Conservation (phyloP, 1,140 invertebrate species). For the Caenorhabditis briggsae region DNA sequence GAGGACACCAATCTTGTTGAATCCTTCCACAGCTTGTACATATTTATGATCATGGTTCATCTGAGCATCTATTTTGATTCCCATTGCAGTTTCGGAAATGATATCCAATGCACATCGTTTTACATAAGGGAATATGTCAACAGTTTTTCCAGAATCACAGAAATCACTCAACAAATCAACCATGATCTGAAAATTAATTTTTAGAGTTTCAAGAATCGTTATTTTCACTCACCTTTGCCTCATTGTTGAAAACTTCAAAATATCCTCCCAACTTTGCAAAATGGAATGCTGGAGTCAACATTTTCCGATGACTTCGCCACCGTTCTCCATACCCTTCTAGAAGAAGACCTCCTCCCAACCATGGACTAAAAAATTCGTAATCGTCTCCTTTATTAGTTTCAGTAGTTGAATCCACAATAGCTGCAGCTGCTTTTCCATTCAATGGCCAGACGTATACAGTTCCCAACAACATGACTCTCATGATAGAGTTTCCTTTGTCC, state of each 20-base stretch:
- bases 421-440: slow-evolving; percentile 29
- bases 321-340: slow-evolving; percentile 80
- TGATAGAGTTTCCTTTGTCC: not conserved
- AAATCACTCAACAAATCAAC: slow-evolving; percentile 82
- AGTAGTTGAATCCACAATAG: slow-evolving; percentile 5
- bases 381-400: slow-evolving; percentile 66
- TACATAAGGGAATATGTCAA: slow-evolving; percentile 85
- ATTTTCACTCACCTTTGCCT: slow-evolving; percentile 80
- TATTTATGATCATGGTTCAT: slow-evolving; percentile 83
- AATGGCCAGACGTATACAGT: slow-evolving; percentile 16
- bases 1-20: slow-evolving; percentile 86
- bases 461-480: slow-evolving; percentile 20
- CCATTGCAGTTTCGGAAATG: slow-evolving; percentile 85
- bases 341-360: slow-evolving; percentile 63
- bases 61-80: slow-evolving; percentile 84
- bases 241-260: slow-evolving; percentile 86
- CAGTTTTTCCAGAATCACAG: slow-evolving; percentile 80
- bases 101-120: slow-evolving; percentile 81
- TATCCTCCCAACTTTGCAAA: slow-evolving; percentile 89
- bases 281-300: slow-evolving; percentile 92
- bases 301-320: slow-evolving; percentile 86
- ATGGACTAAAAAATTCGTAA: slow-evolving; percentile 61
- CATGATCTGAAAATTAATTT: slow-evolving; percentile 79
- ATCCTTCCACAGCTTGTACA: slow-evolving; percentile 83
- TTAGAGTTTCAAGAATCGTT: not conserved